Evolutionary conservation across 2,888 invertebrate species (phyloP).

Genomic region (Aspidapion aeneum): DNA sequence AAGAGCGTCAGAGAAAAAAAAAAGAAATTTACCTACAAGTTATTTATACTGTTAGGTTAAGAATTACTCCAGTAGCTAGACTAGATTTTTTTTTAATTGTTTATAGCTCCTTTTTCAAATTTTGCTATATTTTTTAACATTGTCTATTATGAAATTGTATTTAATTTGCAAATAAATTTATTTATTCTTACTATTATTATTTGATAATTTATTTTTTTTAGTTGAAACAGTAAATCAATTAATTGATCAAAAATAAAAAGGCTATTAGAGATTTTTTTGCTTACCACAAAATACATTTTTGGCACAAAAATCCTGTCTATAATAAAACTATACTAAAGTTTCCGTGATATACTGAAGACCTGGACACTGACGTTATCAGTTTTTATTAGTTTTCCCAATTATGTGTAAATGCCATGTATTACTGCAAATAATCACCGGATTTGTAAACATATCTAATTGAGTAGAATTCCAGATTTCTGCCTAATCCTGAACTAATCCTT

Average conservation of each 20-base stretch:
- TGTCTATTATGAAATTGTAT: no score
- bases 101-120: not conserved
- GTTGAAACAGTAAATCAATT: no score
- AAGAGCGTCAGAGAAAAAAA: not conserved
- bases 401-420: not conserved
- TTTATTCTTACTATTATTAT: no score
- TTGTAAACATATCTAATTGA: no score
- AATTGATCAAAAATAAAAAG: no score
- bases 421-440: not conserved
- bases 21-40: not conserved
- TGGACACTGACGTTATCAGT: not conserved
- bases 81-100: not conserved
- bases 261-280: no score
- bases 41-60: not conserved
- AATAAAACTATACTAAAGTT: not conserved
- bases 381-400: not conserved
- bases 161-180: no score
- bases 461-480: not conserved
- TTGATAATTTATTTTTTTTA: no score
- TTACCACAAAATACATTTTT: not conserved
- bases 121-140: no score
- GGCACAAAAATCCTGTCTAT: not conserved
- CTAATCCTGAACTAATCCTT: no score
- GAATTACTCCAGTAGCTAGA: not conserved
- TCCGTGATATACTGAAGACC: not conserved